These are phyloP conservation scores for Streptopelia turtur DNA, from an alignment of 2,797 vertebrate genomes.

Conservation along the genomic window DNA sequence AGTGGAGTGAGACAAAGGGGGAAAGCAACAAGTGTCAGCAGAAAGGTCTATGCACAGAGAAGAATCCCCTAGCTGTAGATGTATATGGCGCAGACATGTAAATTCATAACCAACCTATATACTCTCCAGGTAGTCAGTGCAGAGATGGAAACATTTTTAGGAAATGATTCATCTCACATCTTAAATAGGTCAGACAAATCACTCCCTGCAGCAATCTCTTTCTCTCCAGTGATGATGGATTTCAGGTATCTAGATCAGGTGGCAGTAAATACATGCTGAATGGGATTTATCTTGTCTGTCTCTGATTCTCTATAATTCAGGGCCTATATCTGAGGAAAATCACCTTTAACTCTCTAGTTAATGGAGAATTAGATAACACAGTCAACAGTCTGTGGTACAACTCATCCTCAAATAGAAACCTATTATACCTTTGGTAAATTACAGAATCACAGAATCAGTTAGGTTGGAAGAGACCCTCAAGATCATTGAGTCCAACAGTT, in stretches of 20 bases:
- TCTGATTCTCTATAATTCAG: not conserved
- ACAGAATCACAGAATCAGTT: too few species aligned
- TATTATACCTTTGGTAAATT: too few species aligned
- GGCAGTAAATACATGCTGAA: too few species aligned
- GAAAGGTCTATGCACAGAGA: not conserved
- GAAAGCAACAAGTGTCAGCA: not conserved
- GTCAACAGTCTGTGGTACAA: not conserved
- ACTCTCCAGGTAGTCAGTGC: not conserved
- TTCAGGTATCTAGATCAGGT: not conserved
- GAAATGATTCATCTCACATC: not conserved
- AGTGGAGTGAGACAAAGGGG: not conserved
- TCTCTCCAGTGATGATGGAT: not conserved
- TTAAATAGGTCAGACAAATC: not conserved
- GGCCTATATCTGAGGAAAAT: not conserved
- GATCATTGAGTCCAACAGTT: too few species aligned
- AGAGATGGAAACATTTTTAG: not conserved
- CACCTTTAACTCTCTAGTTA: not conserved
- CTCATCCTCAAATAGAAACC: not conserved
- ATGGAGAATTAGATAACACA: not conserved
- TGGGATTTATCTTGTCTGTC: not conserved
- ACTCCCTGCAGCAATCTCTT: not conserved
- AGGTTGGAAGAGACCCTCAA: too few species aligned
- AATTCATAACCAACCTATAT: not conserved
- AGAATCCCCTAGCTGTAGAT: not conserved
- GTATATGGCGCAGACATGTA: not conserved